These are phyloP conservation scores for Aphidoletes aphidimyza DNA, from an alignment of 2,888 invertebrate genomes.

Conservation along the genomic window DNA sequence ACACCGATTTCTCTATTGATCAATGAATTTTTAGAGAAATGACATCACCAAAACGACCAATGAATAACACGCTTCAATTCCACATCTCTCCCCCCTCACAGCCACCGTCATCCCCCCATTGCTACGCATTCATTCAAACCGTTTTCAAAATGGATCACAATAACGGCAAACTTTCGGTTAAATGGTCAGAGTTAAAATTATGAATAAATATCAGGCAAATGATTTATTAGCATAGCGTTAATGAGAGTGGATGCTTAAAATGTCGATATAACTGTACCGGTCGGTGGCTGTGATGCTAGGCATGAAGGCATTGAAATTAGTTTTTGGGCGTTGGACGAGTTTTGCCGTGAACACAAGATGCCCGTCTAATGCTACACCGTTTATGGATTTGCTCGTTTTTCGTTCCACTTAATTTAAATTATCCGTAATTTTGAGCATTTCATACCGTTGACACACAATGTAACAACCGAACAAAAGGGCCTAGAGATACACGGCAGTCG, in stretches of 20 bases:
- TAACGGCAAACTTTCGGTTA: constrained; percentile 5
- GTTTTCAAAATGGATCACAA: not conserved
- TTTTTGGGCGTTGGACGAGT: not conserved
- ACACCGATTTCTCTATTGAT: too few relatives aligned
- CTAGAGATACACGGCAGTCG: not conserved
- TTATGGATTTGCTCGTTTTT: constrained; percentile 45
- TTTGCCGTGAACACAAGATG: not conserved
- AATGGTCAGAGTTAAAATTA: constrained; percentile 45
- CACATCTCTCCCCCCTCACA: too few relatives aligned
- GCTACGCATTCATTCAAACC: not conserved
- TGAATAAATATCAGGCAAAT: constrained; percentile 32
- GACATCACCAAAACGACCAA: not conserved
- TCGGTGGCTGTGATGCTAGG: not conserved
- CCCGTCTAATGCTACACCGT: not conserved
- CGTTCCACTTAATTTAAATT: constrained; percentile 51
- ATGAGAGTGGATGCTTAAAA: constrained; percentile 30
- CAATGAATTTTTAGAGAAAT: not conserved
- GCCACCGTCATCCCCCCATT: not conserved
- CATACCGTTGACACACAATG: constrained; percentile 4
- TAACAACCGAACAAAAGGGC: not conserved
- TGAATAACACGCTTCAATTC: too few relatives aligned
- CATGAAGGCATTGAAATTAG: too few relatives aligned
- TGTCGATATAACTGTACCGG: not conserved
- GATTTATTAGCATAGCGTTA: constrained; percentile 41
- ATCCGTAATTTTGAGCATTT: constrained; percentile 36